These are phyloP conservation scores for Microcebus tavaratra DNA, from an alignment of 2,113 vertebrate species.

Conservation along the genomic window DNA sequence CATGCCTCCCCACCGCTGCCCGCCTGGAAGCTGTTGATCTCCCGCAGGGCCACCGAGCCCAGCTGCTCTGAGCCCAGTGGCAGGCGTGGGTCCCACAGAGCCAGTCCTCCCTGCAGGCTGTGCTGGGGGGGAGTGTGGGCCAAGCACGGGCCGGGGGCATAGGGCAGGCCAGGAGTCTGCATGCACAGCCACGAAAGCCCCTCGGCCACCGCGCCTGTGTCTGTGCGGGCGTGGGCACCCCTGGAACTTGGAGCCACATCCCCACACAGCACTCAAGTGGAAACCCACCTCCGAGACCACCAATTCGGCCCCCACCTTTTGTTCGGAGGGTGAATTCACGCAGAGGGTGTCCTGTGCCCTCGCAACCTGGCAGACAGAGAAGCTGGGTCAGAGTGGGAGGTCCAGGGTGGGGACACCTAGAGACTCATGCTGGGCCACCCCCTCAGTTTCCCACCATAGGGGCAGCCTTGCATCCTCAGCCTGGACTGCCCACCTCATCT, in stretches of 20 bases:
- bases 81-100: neutral
- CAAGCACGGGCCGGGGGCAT: neutral
- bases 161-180: neutral
- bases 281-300: neutral
- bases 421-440: neutral
- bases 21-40: constrained; percentile 55
- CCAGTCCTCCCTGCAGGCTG: neutral
- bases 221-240: accelerated
- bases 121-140: neutral
- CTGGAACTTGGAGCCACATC: neutral
- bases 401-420: neutral
- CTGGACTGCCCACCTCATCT: neutral
- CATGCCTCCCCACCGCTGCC: constrained; percentile 58
- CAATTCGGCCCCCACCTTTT: neutral
- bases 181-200: neutral
- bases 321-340: neutral
- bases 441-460: neutral
- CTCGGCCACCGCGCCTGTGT: neutral
- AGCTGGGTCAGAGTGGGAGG: neutral
- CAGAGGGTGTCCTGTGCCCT: neutral
- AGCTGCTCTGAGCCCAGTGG: constrained; percentile 59
- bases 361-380: neutral
- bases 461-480: neutral
- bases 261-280: neutral
- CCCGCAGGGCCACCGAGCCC: neutral